Conservation (phyloP, 1,140 invertebrate species). For the Drosophila lacertosa region DNA sequence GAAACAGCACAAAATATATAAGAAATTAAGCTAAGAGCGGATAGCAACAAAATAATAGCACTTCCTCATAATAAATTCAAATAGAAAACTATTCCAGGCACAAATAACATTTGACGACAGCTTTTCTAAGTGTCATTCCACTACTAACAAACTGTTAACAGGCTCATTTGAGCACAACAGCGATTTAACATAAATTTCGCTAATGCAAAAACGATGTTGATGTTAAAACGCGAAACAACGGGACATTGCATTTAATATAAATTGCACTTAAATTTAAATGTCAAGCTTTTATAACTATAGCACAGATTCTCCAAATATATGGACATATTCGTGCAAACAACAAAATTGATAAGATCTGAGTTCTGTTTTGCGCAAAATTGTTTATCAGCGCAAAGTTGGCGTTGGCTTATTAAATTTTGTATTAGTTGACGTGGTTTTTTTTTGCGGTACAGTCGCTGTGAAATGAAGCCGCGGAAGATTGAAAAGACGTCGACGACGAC, state of each 20-base stretch:
- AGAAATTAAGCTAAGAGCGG: too few species aligned
- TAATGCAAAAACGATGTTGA: background rate
- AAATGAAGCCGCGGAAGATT: constrained; percentile 21
- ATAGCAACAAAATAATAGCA: too few species aligned
- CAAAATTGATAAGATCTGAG: background rate
- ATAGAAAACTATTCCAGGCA: too few species aligned
- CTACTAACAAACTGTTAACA: background rate
- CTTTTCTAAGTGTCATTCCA: background rate
- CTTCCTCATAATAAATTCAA: too few species aligned
- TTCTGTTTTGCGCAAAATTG: background rate
- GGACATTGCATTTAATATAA: background rate
- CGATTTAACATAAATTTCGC: background rate
- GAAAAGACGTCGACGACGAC: constrained; percentile 3
- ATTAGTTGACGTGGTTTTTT: constrained; percentile 56
- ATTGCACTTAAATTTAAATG: too few species aligned
- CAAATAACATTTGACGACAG: too few species aligned
- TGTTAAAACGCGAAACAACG: background rate
- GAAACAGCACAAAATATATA: too few species aligned
- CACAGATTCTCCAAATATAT: background rate
- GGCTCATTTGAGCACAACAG: constrained; percentile 7
- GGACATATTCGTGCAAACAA: background rate
- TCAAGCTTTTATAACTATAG: background rate
- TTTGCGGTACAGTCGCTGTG: background rate
- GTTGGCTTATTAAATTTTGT: constrained; percentile 34
- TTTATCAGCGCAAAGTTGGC: constrained; percentile 15